phyloP scores from a whole-genome alignment of 2,888 invertebrate species.

The Thecophora atra region DNA sequence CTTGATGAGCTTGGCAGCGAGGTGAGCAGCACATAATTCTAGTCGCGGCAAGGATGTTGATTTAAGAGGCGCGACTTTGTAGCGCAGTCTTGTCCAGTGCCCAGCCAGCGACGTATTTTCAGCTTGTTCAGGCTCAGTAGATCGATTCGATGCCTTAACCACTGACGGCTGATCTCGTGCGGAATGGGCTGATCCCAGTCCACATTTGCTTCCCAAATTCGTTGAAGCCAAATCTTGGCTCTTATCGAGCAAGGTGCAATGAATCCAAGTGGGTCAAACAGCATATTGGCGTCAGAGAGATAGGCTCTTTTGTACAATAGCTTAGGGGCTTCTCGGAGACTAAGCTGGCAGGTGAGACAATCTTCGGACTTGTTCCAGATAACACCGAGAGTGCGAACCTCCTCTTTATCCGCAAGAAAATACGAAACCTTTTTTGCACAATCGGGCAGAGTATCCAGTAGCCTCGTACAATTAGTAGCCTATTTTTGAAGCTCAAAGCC shows the following conservation, averaged over 20 bases:
- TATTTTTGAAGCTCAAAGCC: constrained; percentile 19
- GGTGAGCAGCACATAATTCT: constrained; percentile 15
- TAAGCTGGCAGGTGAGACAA: constrained; percentile 2
- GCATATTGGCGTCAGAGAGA: constrained; percentile 13
- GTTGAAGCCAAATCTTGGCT: constrained; percentile 21
- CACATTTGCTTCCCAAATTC: constrained; percentile 11
- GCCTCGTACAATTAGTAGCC: not conserved
- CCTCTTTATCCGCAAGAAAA: constrained; percentile 13
- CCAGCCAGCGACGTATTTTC: too few species aligned
- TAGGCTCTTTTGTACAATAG: not conserved
- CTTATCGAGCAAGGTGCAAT: constrained; percentile 10
- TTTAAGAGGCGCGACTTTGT: too few species aligned
- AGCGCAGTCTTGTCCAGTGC: too few species aligned
- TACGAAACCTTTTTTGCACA: not conserved
- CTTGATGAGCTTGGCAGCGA: too few species aligned
- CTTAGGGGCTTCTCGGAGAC: not conserved
- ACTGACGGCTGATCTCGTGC: not conserved
- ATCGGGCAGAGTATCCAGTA: constrained; percentile 2
- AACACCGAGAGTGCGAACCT: constrained; percentile 18
- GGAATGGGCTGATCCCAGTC: constrained; percentile 17
- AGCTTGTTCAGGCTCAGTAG: too few species aligned
- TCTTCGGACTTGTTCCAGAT: constrained; percentile 12
- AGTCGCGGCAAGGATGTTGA: not conserved
- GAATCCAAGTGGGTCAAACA: constrained; percentile 15
- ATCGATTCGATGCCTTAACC: constrained; percentile 10